A percentile compares a stretch with the other conserved stretches of the same genome.
Evolutionary conservation across 2,888 invertebrate species (phyloP).

Genomic region (Calameuta idolon): DNA sequence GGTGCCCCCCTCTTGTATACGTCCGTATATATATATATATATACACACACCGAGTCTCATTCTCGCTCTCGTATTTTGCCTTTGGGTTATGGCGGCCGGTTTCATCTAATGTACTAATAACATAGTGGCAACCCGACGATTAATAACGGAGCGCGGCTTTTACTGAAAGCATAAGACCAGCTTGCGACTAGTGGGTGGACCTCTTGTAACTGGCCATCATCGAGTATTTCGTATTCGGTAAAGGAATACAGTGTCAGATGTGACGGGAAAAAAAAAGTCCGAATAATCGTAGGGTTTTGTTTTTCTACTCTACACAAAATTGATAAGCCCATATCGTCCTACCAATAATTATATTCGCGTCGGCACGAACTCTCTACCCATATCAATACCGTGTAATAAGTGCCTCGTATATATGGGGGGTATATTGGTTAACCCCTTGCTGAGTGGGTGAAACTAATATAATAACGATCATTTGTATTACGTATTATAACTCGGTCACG

Average conservation of each 20-base stretch:
- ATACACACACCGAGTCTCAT: not conserved
- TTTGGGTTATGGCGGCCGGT: slow-evolving; percentile 53
- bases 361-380: not conserved
- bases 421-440: slow-evolving; percentile 34
- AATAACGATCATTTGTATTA: slow-evolving; percentile 35
- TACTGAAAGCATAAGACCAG: slow-evolving; percentile 13
- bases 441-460: slow-evolving; percentile 29
- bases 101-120: slow-evolving; percentile 66
- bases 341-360: slow-evolving; percentile 8
- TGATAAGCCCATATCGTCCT: not conserved
- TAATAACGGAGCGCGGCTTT: slow-evolving; percentile 52
- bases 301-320: not conserved
- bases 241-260: not conserved
- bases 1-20: no score
- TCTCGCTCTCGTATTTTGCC: slow-evolving; percentile 33
- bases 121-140: slow-evolving; percentile 62
- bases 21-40: no score
- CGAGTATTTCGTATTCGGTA: not conserved
- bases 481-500: slow-evolving; percentile 12
- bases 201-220: slow-evolving; percentile 29
- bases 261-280: not conserved
- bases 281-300: not conserved
- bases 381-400: slow-evolving; percentile 21
- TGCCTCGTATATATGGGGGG: slow-evolving; percentile 26
- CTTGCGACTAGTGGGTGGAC: slow-evolving; percentile 42